Conservation (phyloP, 2,797 vertebrate genomes). For the Urosaurus nigricauda region DNA sequence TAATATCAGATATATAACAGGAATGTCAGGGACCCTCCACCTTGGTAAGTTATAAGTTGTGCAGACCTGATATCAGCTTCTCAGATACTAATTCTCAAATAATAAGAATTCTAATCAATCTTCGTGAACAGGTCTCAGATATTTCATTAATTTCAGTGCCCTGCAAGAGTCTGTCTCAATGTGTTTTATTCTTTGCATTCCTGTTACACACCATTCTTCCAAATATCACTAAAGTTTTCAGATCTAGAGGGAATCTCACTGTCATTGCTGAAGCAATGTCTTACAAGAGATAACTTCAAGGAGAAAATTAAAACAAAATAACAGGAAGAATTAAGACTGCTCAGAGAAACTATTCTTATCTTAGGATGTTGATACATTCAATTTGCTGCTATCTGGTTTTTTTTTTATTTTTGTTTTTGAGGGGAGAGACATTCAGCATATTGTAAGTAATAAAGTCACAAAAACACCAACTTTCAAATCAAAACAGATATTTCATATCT, state of each 20-base stretch:
- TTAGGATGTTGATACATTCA: conserved; percentile 12
- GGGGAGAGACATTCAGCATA: not conserved
- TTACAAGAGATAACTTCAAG: conserved; percentile 16
- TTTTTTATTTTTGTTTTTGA: no score
- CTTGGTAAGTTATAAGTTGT: not conserved
- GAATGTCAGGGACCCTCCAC: not conserved
- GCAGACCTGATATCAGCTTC: not conserved
- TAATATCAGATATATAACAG: not conserved
- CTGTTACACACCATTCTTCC: conserved; percentile 8
- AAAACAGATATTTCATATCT: conserved; percentile 32
- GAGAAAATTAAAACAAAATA: conserved; percentile 34
- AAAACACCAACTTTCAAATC: conserved; percentile 30
- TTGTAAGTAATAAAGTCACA: conserved; percentile 19
- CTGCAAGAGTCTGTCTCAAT: conserved; percentile 26
- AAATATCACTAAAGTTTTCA: not conserved
- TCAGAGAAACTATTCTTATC: not conserved
- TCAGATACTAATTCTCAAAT: conserved; percentile 37
- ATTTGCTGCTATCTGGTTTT: conserved; percentile 30
- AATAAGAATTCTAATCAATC: not conserved
- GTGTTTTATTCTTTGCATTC: conserved; percentile 25
- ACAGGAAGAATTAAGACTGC: conserved; percentile 30
- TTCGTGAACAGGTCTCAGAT: conserved; percentile 24
- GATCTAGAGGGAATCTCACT: not conserved
- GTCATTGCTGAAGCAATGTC: not conserved
- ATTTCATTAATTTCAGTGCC: conserved; percentile 45